Percentiles rank a stretch among this genome's conserved stretches.
phyloP scores from a whole-genome alignment of 2,888 invertebrate species.

The Drosophila paranaensis region DNA sequence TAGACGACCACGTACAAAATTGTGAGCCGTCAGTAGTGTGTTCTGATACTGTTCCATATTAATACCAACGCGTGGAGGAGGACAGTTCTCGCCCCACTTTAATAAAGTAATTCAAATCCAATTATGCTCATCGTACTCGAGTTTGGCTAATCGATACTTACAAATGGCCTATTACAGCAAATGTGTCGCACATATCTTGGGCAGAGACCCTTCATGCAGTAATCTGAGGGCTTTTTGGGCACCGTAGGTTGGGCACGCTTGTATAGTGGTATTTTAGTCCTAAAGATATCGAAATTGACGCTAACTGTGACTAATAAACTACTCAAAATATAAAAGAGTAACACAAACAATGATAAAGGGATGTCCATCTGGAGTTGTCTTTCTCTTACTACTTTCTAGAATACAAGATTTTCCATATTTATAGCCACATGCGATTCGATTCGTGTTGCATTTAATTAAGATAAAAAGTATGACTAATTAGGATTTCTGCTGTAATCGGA shows the following conservation, averaged over 20 bases:
- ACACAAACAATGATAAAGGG: not conserved
- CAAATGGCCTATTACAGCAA: slow-evolving; percentile 27
- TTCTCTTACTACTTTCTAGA: not conserved
- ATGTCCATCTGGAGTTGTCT: not conserved
- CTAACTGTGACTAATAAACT: not conserved
- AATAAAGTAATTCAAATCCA: not conserved
- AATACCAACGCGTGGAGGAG: slow-evolving; percentile 23
- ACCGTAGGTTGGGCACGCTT: not conserved
- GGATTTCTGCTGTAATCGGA: too few species aligned
- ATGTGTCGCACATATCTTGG: slow-evolving; percentile 17
- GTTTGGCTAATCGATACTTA: slow-evolving; percentile 26
- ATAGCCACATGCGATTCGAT: slow-evolving; percentile 5
- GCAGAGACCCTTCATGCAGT: slow-evolving; percentile 31
- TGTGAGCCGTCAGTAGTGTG: slow-evolving; percentile 21
- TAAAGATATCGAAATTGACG: not conserved
- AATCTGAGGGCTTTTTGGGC: slow-evolving; percentile 14
- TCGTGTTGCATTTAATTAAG: not conserved
- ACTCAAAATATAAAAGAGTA: not conserved
- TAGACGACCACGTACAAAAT: slow-evolving; percentile 9
- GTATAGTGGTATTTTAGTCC: slow-evolving; percentile 19
- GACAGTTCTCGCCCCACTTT: slow-evolving; percentile 39
- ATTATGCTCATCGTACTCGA: not conserved
- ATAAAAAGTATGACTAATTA: not conserved
- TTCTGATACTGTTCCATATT: not conserved
- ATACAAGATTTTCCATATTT: not conserved